Evolutionary conservation across 2,113 vertebrate species (phyloP).

Genomic region (Podarcis raffonei): DNA sequence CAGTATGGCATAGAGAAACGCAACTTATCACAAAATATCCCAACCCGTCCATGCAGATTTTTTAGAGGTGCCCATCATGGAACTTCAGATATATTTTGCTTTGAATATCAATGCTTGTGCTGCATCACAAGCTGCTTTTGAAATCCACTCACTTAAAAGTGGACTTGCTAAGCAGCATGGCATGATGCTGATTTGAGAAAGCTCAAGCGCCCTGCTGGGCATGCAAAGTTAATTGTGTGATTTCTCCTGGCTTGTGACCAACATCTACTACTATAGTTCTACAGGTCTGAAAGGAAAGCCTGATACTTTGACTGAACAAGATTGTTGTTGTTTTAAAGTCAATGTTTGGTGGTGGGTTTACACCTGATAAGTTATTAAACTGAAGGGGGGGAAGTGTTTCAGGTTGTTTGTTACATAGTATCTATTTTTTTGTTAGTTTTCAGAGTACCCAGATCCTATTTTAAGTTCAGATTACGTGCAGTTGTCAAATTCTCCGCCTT

Average conservation of each 20-base stretch:
- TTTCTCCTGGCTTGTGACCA: not conserved
- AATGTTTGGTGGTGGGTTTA: not conserved
- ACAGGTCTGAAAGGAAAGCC: not conserved
- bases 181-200: not conserved
- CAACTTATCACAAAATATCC: not conserved
- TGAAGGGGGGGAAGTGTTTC: not conserved
- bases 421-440: slow-evolving; percentile 81
- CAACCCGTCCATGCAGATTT: not conserved
- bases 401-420: not conserved
- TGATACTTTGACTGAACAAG: not conserved
- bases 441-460: slow-evolving; percentile 90
- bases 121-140: not conserved
- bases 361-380: not conserved
- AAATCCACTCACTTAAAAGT: not conserved
- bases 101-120: not conserved
- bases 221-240: not conserved
- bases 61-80: not conserved
- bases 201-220: not conserved
- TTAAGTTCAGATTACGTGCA: slow-evolving; percentile 94
- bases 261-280: not conserved
- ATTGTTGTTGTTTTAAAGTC: not conserved
- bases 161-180: not conserved
- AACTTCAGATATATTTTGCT: not conserved
- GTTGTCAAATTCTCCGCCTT: slow-evolving; percentile 72
- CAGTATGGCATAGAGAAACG: no score